Base-by-base conservation (phyloP, 2,888 invertebrate species). In the Netelia melanura region DNA sequence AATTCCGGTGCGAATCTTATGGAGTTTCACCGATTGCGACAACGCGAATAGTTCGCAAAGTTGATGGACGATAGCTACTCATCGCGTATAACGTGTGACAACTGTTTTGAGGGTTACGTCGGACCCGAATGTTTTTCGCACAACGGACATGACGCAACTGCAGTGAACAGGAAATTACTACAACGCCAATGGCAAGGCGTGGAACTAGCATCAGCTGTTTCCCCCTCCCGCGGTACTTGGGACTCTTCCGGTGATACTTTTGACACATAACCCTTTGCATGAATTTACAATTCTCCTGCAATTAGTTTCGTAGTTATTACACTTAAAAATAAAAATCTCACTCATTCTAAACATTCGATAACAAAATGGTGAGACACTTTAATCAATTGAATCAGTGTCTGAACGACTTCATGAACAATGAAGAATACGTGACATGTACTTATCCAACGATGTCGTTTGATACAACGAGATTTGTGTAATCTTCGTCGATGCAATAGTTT, bases 181-280 rank as follows among this genome's bases (percentile, higher is more conserved):
- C 38, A 23, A 17, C 54, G 65, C 14, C 23, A 2, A 38, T 38
- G 75, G 75, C 17, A 48, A 54, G 14, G 65, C 38, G 11, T 3
- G 21, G 38, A 76, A 76, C 75, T 65, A 76, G 21, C 30, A 74
- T 74, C 80, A 80, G 80, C 67, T 74, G 72, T 30, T 76, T 48
- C 23, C n/a, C 52, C n/a, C 30, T 58, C 56, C 23, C 52, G 14
- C 30, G n/a, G 48, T 62, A 79, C 56, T 43, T 64, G 52, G 11
- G 3, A 70, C 48, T 52, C 68, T 64, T 71, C 79, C 58, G 58
- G 38, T 74, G 38, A 52, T 80, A 76, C 52, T 64, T 84, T 76
- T 84, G 83, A 80, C 67, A 80, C 80, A 76, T 80, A 84, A 84
- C 58, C 70, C 76, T 62, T 58, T 64, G 70, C 71, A 72, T 25